Evolutionary conservation across 2,797 vertebrate genomes (phyloP), one percentile per base, ranked within the genome.

Genomic region (Decapterus maruadsi): DNA sequence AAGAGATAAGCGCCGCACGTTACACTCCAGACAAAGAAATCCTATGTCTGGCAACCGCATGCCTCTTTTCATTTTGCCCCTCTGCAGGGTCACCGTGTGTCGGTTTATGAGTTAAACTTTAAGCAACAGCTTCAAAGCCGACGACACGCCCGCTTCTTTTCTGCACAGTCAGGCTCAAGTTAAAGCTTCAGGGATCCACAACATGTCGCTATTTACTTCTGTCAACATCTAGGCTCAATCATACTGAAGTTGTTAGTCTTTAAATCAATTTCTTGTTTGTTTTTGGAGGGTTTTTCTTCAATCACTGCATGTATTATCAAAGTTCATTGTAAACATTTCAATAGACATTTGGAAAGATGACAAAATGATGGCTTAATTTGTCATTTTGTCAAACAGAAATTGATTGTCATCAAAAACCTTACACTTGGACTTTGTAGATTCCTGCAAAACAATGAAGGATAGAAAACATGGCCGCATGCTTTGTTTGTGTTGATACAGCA

Each of bases 1-100:
- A 12, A 22, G 71, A 81, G 85, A 90, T 83, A 88, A 76, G 63
- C 12, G 7, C 20, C 12, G 1, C 71, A 77, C 0, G 20, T 72
- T 68, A 57, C 62, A 22, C 16, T 10, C 12, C 1, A 14, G 43
- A 80, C 68, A 78, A 86, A 80, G 56, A 68, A 46, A 83, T 48
- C 36, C 42, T 62, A 4, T 64, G 54, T 68, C 54, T 9, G 4
- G 45, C 42, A 57, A 51, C 19, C 22, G 46, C 67, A 69, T 1
- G 6, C 64, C 53, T 53, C 13, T 19, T 8, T 46, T 57, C 16
- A n/a, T 73, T 53, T 26, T 38, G 9, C 58, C 10, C 43, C 22
- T 31, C 36, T 29, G 20, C n/a, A 8, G 17, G 45, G 26, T 70
- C 57, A 46, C 43, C 2, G 42, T 34, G 43, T 46, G 8, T 26